Evolutionary conservation across 2,888 invertebrate genomes (phyloP).

Genomic region (Vannuccia rotundouncinata): DNA sequence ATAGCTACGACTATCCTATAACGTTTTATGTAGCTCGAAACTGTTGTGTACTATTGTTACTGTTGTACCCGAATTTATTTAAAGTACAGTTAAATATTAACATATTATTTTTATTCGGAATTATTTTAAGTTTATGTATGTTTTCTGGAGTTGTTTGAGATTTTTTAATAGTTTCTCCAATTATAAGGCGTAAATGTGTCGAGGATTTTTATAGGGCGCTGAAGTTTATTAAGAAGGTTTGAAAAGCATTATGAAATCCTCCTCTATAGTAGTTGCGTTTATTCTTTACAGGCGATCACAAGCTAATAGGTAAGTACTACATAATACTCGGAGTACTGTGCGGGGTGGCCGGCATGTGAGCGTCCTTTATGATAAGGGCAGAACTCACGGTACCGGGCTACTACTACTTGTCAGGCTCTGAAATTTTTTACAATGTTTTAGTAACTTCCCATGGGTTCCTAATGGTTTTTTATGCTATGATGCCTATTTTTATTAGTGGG

Average conservation of each 20-base stretch:
- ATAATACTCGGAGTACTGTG: background rate
- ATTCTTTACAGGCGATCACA: background rate
- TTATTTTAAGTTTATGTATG: background rate
- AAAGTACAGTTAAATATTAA: background rate
- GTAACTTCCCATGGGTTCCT: background rate
- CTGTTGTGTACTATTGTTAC: background rate
- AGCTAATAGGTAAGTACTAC: background rate
- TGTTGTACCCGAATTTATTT: background rate
- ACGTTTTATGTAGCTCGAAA: background rate
- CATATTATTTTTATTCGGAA: background rate
- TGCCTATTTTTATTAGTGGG: slow-evolving; percentile 18
- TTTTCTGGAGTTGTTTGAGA: background rate
- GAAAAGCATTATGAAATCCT: background rate
- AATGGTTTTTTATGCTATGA: background rate
- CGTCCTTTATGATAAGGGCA: background rate
- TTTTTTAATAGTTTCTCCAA: background rate
- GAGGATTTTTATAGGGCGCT: background rate
- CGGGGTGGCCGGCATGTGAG: background rate
- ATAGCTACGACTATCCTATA: background rate
- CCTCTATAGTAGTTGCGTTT: background rate
- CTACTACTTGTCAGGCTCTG: background rate
- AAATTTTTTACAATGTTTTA: slow-evolving; percentile 2
- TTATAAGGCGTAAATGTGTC: background rate
- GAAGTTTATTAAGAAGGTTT: background rate
- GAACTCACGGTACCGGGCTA: background rate